Evolutionary conservation across 2,888 invertebrate species (phyloP).

Genomic region (Synanthedon tipuliformis): DNA sequence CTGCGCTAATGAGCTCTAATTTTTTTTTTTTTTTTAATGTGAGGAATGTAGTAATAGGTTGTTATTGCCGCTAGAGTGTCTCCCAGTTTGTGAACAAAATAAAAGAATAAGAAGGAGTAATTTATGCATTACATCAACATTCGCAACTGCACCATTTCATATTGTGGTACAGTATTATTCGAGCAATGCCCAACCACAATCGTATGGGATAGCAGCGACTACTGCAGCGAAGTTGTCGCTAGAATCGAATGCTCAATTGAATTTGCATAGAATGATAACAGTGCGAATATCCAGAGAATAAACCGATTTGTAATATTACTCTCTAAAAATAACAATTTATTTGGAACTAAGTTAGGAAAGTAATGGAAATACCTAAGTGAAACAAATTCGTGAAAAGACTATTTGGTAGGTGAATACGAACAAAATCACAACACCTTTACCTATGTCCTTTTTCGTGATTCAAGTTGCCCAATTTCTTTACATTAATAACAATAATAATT

Average conservation of each 20-base stretch:
- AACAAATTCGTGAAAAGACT: no score
- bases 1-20: no score
- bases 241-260: constrained; percentile 36
- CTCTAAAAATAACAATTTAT: neutral
- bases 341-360: neutral
- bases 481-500: no score
- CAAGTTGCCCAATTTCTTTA: no score
- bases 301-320: constrained; percentile 5
- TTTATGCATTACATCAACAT: neutral
- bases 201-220: neutral
- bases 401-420: no score
- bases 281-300: constrained; percentile 31
- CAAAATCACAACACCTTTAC: no score
- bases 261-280: constrained; percentile 44
- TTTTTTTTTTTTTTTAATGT: no score
- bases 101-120: no score
- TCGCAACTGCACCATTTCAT: neutral
- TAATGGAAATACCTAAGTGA: neutral
- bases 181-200: neutral
- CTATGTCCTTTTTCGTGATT: no score
- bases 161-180: neutral
- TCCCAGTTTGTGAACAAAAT: no score
- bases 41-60: no score
- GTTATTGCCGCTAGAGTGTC: no score
- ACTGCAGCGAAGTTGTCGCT: constrained; percentile 25